Conservation (phyloP, 2,113 vertebrate genomes). For the Psophia crepitans region DNA sequence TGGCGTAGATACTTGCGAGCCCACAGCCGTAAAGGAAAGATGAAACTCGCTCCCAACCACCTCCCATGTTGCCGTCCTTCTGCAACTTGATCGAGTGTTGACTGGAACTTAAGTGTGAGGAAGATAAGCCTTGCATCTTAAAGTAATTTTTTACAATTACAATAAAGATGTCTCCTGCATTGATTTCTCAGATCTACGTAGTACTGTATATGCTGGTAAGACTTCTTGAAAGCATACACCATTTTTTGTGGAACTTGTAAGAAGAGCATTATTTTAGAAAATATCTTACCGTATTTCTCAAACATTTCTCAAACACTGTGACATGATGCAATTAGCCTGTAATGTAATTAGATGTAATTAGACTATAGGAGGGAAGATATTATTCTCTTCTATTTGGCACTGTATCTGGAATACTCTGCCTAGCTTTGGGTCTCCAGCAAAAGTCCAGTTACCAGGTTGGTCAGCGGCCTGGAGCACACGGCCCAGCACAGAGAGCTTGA, state of each 20-base stretch:
- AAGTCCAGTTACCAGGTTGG: not conserved
- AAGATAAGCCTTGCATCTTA: not conserved
- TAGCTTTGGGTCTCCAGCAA: not conserved
- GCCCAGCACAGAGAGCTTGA: not conserved
- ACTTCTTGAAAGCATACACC: not conserved
- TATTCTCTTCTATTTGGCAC: not conserved
- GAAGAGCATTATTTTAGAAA: not conserved
- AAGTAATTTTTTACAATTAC: not conserved
- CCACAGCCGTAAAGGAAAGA: not conserved
- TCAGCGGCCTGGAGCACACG: not conserved
- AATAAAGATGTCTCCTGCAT: not conserved
- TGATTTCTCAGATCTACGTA: not conserved
- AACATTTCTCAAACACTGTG: not conserved
- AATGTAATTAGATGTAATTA: not conserved
- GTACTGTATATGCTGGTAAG: not conserved
- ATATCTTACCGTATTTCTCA: not conserved
- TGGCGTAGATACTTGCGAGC: rapidly evolving
- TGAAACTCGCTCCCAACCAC: not conserved
- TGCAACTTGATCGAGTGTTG: not conserved
- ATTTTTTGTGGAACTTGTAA: not conserved
- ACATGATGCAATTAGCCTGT: not conserved
- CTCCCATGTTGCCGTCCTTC: not conserved
- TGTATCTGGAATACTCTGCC: not conserved
- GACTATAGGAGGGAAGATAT: not conserved
- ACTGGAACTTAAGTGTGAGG: not conserved